phyloP scores from a whole-genome alignment of 1,140 invertebrate species.

The Trypoxylus dichotomus region DNA sequence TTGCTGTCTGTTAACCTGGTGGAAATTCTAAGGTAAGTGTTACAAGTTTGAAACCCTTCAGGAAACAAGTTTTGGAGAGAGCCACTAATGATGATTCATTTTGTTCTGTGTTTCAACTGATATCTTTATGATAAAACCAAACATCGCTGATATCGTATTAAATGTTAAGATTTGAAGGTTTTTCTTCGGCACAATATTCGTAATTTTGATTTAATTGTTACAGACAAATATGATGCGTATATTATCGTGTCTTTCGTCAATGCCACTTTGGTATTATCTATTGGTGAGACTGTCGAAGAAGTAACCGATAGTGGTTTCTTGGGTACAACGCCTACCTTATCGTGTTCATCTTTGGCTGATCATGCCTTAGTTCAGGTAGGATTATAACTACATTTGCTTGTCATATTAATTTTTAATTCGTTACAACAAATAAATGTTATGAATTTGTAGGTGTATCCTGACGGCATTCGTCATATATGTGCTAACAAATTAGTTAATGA shows the following conservation, averaged over 20 bases:
- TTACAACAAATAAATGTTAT: neutral
- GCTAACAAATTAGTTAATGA: constrained; percentile 98
- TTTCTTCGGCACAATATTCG: neutral
- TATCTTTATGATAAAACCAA: constrained; percentile 43
- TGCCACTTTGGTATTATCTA: constrained; percentile 97
- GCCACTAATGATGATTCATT: constrained; percentile 43
- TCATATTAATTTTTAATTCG: neutral
- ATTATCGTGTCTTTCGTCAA: constrained; percentile 99
- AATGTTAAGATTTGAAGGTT: neutral
- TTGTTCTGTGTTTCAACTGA: constrained; percentile 51
- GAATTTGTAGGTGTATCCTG: constrained; percentile 81
- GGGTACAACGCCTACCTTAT: constrained; percentile 96
- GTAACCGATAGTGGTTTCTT: constrained; percentile 99
- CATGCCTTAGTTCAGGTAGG: constrained; percentile 94
- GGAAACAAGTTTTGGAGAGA: neutral
- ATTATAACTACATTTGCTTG: neutral
- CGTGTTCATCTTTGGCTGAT: constrained; percentile 95
- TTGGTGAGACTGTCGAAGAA: constrained; percentile 99
- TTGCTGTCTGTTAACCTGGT: constrained; percentile 13
- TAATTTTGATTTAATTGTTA: constrained; percentile 40
- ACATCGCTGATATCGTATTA: neutral
- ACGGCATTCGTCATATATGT: constrained; percentile 97
- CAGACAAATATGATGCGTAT: constrained; percentile 98
- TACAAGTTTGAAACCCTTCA: neutral
- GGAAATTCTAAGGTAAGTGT: constrained; percentile 32